Evolutionary conservation across 2,113 vertebrate genomes (phyloP).

Genomic region (Ibidorhyncha struthersii): DNA sequence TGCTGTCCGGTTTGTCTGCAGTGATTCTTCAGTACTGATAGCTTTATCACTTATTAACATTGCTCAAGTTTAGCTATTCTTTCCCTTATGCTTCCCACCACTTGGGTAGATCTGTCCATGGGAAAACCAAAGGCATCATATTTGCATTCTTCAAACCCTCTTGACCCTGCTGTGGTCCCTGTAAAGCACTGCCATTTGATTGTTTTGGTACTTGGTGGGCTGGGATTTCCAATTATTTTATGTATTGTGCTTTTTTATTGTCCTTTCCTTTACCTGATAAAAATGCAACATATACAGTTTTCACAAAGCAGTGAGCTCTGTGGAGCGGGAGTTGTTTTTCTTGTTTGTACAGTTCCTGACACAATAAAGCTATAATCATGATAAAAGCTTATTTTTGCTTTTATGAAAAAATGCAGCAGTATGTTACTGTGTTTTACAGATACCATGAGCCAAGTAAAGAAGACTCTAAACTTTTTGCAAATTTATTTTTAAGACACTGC

Average conservation of each 20-base stretch:
- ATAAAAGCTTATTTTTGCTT: background rate
- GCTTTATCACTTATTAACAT: background rate
- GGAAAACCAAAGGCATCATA: background rate
- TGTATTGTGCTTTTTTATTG: background rate
- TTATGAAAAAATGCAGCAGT: background rate
- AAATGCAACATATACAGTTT: background rate
- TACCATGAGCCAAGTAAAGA: background rate
- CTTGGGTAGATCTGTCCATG: background rate
- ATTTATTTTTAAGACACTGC: background rate
- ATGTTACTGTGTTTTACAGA: background rate
- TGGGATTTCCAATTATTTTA: background rate
- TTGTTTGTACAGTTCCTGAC: background rate
- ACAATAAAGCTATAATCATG: background rate
- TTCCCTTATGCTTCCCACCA: background rate
- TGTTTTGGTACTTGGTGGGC: background rate
- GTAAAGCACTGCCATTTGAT: background rate
- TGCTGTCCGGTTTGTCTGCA: background rate
- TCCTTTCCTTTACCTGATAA: background rate
- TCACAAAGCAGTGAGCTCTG: background rate
- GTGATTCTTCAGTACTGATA: background rate
- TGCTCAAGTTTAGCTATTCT: background rate
- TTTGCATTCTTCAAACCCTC: background rate
- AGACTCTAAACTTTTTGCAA: background rate
- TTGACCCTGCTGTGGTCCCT: background rate
- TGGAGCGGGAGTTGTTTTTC: background rate